These are phyloP conservation scores for human DNA, from an alignment of 2,113 vertebrate species.

Conservation along the genomic window GRCh38 chr2:76316501-76317000, in stretches of 20 bases:
- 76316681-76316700: not conserved
- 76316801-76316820: fast-evolving
- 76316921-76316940: not conserved
- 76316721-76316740: not conserved
- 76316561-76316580: not conserved
- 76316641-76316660: not conserved
- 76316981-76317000: not conserved
- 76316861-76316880: not conserved
- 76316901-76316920: not conserved
- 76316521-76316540: not conserved
- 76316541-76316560: not conserved
- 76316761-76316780: not conserved
- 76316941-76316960: not conserved
- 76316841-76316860: not conserved
- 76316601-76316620: not conserved
- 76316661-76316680: not conserved
- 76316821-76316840: not conserved
- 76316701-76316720: not conserved
- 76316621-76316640: not conserved
- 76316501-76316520: not conserved
- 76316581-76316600: not conserved
- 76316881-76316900: not conserved
- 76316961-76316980: not conserved
- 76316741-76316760: not conserved
- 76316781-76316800: not conserved